Base-by-base conservation (phyloP, 2,797 vertebrate species). In the Lemur catta region DNA sequence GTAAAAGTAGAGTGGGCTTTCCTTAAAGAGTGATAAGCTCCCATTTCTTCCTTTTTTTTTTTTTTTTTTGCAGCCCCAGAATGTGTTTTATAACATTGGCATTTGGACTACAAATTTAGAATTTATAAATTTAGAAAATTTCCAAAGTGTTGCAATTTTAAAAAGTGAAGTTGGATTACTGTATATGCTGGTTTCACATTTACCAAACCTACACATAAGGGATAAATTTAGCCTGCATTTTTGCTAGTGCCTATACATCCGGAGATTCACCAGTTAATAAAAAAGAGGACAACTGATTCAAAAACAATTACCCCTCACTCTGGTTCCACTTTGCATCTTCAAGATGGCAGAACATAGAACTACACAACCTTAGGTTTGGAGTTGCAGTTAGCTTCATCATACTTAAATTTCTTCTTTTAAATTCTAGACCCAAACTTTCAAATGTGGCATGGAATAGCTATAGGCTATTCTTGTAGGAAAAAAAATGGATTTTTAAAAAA, bases 81-180 rank as follows among this genome's bases (percentile, higher is more conserved):
- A 43, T 75, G 12, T 30, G 55, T 92, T 93, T 89, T 92, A 67
- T 92, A 93, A 81, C 74, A 92, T 11, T 89, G n/a, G 41, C 52
- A 92, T 30, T 20, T 91, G 41, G 43, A 89, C 43, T 82, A 3
- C 30, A 97, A 87, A 86, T 50, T 81, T 92, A 76, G 35, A 85
- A 87, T 55, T 95, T 69, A 75, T 26, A 79, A 69, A 87, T 84
- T 95, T 94, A 92, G 88, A 85, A 92, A 96, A 94, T 79, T 79
- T 84, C 35, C 41, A 89, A 86, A 57, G 14, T 41, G 33, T 89
- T 43, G 24, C 43, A 78, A 46, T 90, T 93, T 92, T 30, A 28
- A 82, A 59, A 92, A 88, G 50, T 80, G 52, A 79, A 91, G 10
- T 85, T 75, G 35, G 11, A 92, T 91, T 69, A 18, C 41, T 84